A percentile compares a stretch with the other conserved stretches of the same genome.
These are phyloP conservation scores for Epinotia nisella DNA, from an alignment of 2,888 invertebrate genomes.

Conservation along the genomic window DNA sequence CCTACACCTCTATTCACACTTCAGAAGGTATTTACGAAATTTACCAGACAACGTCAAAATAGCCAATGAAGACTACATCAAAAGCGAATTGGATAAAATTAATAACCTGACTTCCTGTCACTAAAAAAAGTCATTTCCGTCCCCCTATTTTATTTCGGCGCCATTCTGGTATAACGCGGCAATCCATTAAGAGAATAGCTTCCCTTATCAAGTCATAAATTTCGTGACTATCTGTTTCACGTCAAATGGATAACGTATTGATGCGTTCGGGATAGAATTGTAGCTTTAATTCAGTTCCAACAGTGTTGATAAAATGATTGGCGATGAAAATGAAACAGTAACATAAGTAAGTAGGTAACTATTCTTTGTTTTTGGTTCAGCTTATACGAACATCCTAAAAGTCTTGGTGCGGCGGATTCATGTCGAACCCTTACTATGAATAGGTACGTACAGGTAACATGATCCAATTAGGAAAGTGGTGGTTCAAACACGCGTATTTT, in stretches of 20 bases:
- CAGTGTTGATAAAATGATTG: conserved; percentile 47
- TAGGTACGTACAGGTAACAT: not conserved
- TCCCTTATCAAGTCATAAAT: conserved; percentile 77
- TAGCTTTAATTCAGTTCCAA: conserved; percentile 47
- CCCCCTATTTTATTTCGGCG: conserved; percentile 45
- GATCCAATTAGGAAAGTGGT: conserved; percentile 26
- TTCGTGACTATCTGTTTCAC: conserved; percentile 60
- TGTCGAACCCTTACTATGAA: conserved; percentile 1
- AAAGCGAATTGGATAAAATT: conserved; percentile 42
- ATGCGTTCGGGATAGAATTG: conserved; percentile 52
- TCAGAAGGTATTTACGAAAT: not conserved
- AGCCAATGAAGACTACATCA: conserved; percentile 34
- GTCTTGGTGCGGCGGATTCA: not conserved
- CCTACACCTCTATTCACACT: no score
- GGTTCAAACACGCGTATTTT: conserved; percentile 8
- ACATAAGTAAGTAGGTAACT: not conserved
- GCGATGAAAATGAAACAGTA: not conserved
- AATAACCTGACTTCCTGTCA: conserved; percentile 43
- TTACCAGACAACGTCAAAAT: conserved; percentile 27
- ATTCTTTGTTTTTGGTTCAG: not conserved
- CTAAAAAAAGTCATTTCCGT: conserved; percentile 44
- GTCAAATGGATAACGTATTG: conserved; percentile 58
- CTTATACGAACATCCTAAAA: not conserved
- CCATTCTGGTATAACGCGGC: conserved; percentile 53
- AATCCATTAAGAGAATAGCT: conserved; percentile 72